phyloP scores from a whole-genome alignment of 2,888 invertebrate genomes.

The Hermaeophaga mercurialis region DNA sequence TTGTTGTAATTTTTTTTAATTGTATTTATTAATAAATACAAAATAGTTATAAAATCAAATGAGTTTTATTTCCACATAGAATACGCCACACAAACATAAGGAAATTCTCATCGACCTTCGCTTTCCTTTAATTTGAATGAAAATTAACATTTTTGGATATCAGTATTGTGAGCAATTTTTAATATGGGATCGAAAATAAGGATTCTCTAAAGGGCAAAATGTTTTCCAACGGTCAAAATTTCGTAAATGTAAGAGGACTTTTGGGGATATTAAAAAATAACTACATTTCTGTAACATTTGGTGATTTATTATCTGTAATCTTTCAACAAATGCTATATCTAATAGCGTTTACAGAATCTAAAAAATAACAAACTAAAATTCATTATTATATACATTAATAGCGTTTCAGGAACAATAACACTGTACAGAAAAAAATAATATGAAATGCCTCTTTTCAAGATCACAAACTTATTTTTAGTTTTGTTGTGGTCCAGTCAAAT shows the following conservation, averaged over 20 bases:
- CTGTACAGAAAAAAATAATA: conserved; percentile 42
- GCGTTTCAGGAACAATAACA: conserved; percentile 43
- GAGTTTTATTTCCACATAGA: not conserved
- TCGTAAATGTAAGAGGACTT: too few relatives aligned
- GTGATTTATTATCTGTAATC: conserved; percentile 42
- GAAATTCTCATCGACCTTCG: too few relatives aligned
- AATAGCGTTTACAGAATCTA: conserved; percentile 45
- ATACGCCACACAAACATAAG: too few relatives aligned
- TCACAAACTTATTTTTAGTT: conserved; percentile 28
- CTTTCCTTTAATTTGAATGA: too few relatives aligned
- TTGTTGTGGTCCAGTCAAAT: conserved; percentile 7
- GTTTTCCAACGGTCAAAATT: too few relatives aligned
- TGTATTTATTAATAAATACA: conserved; percentile 39
- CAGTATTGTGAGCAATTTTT: too few relatives aligned
- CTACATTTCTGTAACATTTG: conserved; percentile 37
- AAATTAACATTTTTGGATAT: too few relatives aligned
- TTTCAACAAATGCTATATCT: conserved; percentile 46
- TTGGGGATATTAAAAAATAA: conserved; percentile 15
- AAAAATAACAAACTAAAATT: conserved; percentile 46
- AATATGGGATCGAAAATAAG: too few relatives aligned
- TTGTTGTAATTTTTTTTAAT: conserved; percentile 39
- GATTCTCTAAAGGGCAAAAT: too few relatives aligned
- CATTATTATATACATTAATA: conserved; percentile 40
- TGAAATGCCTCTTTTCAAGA: conserved; percentile 39
- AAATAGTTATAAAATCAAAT: conserved; percentile 20